These are phyloP conservation scores for Scophthalmus maximus DNA, from an alignment of 2,113 vertebrate genomes.

Conservation along the genomic window DNA sequence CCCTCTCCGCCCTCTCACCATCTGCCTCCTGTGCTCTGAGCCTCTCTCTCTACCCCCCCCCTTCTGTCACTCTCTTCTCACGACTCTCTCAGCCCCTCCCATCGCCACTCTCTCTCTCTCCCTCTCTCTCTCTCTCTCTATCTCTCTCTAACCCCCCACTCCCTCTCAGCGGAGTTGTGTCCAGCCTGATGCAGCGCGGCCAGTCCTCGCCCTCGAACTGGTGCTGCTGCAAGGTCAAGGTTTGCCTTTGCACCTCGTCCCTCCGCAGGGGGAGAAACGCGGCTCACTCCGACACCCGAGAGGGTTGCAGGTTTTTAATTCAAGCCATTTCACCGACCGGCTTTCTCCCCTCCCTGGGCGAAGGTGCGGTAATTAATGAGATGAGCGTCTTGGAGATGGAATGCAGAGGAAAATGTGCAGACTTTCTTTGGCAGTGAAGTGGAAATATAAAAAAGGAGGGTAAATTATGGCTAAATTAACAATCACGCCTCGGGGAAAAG, in stretches of 20 bases:
- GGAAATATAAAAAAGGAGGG: constrained; percentile 14
- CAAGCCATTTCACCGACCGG: constrained; percentile 1
- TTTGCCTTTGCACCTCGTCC: constrained; percentile 45
- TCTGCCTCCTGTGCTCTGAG: constrained; percentile 44
- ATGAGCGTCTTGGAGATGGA: constrained; percentile 34
- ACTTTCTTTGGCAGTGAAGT: constrained; percentile 13
- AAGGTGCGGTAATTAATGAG: constrained; percentile 32
- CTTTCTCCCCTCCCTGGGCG: not conserved
- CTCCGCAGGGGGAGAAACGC: not conserved
- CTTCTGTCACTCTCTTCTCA: constrained; percentile 52
- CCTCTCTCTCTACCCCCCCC: constrained; percentile 33
- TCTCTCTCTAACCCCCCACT: constrained; percentile 23
- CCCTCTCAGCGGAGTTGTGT: constrained; percentile 39
- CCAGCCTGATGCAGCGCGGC: constrained; percentile 49
- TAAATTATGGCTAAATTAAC: constrained; percentile 23
- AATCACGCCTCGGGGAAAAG: constrained; percentile 12
- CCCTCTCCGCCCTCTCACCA: constrained; percentile 50
- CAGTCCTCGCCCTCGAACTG: constrained; percentile 39
- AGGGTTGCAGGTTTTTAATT: constrained; percentile 1
- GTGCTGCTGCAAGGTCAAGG: constrained; percentile 82
- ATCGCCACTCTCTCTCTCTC: constrained; percentile 34
- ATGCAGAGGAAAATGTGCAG: constrained; percentile 11
- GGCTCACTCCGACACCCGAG: not conserved
- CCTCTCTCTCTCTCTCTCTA: constrained; percentile 40
- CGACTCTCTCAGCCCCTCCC: constrained; percentile 48